phyloP scores from a whole-genome alignment of 1,140 invertebrate species.

The Drosophila carrolli region DNA sequence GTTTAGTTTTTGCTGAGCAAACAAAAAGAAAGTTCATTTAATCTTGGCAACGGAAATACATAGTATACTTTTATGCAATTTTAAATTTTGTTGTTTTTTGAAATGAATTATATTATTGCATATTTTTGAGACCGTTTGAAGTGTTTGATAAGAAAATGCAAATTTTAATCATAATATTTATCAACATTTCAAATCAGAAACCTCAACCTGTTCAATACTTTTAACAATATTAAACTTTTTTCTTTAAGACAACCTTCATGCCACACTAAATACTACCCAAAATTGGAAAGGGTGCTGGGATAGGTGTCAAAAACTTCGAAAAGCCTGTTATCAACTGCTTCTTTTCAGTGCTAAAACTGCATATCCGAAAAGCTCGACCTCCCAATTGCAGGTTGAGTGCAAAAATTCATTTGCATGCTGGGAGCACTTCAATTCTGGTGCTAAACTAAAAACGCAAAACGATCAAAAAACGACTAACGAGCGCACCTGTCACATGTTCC shows the following conservation, averaged over 20 bases:
- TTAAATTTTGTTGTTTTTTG: no score
- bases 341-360: conserved; percentile 1
- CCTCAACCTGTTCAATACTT: no score
- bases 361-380: conserved; percentile 19
- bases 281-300: neutral
- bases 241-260: neutral
- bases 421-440: conserved; percentile 67
- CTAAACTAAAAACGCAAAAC: conserved; percentile 76
- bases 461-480: conserved; percentile 47
- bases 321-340: conserved; percentile 3
- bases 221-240: neutral
- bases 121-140: no score
- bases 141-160: no score
- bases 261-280: neutral
- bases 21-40: no score
- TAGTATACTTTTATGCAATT: no score
- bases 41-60: no score
- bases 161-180: no score
- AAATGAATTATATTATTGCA: no score
- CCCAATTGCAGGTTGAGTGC: conserved; percentile 63
- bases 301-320: conserved; percentile 11
- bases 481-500: conserved; percentile 22
- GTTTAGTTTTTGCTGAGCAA: no score
- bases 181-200: no score
- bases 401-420: conserved; percentile 70